Base-by-base conservation (phyloP, 2,888 invertebrate species). In the Dichetophora obliterata region DNA sequence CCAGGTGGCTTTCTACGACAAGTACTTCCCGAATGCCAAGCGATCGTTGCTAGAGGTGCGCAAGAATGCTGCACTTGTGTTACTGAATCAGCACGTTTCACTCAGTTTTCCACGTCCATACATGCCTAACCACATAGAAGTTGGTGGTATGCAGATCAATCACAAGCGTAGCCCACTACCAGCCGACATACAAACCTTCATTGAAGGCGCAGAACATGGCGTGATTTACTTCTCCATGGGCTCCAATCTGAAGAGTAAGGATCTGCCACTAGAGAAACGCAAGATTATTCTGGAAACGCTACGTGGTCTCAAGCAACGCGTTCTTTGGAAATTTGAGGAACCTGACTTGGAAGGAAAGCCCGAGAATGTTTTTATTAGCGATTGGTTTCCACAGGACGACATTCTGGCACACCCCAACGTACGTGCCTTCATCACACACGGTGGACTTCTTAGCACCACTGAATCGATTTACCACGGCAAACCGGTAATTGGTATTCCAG, bases 201-300 rank as follows among this genome's bases (percentile, higher is more conserved):
- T 91, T 4, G 87, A 89, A 48, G 86, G 84, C 0, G 88, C 90
- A 4, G 79, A 83, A 43, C 83, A 91, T 77, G 91, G 91, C 0
- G 90, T 88, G 3, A 86, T 91, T 24, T 89, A 90, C 79, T 91
- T 91, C 77, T 89, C 90, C 0, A 86, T 91, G 87, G 91, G 91
- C 16, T 87, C 89, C 2, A 88, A 88, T 72, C 27, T 89, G 5
- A 85, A 83, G 71, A 85, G 87, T 63, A 84, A 82, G 70, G 73
- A 78, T 59, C 73, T 89, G 27, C 86, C 86, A 0, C 3, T 65
- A 2, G 82, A 84, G 2, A 89, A 86, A 66, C 84, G 83, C 0
- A 63, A 82, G 27, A 84, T 80, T 0, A 75, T 89, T 6, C 77
- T 89, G 0, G 81, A 82, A 1, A 82, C 86, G 0, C 86, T 88